phyloP scores from a whole-genome alignment of 2,113 vertebrate genomes.

The Ophthalmolycus amberensis region DNA sequence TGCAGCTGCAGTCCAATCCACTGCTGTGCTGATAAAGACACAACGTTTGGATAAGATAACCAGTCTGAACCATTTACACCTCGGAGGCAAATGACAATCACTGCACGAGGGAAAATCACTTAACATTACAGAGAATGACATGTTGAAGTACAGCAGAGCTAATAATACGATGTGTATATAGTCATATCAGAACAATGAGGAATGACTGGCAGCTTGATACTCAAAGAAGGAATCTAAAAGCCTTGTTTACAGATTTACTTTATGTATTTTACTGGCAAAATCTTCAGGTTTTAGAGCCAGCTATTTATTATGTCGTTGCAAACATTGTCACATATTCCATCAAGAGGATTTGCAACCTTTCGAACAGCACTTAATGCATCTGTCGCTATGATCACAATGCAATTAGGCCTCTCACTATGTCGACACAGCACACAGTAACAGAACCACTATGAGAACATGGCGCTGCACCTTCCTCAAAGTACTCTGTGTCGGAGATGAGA shows the following conservation, averaged over 20 bases:
- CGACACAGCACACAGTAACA: not conserved
- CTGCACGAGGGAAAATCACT: conserved; percentile 41
- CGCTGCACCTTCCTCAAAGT: not conserved
- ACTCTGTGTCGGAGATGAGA: not conserved
- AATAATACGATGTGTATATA: conserved; percentile 26
- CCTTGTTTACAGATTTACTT: not conserved
- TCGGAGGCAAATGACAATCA: conserved; percentile 10
- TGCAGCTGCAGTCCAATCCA: conserved; percentile 21
- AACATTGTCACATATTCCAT: not conserved
- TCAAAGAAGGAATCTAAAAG: not conserved
- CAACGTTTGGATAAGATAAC: conserved; percentile 41
- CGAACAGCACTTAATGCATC: not conserved
- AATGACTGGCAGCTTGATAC: not conserved
- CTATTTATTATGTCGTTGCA: not conserved
- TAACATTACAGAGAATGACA: conserved; percentile 52
- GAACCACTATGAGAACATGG: not conserved
- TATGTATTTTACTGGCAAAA: not conserved
- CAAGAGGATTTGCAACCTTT: conserved; percentile 15
- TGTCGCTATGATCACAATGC: conserved; percentile 21
- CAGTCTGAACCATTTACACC: conserved; percentile 55
- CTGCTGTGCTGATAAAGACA: conserved; percentile 42
- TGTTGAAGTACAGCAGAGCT: conserved; percentile 16
- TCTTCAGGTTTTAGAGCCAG: not conserved
- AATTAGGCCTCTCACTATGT: conserved; percentile 22
- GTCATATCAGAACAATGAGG: not conserved